phyloP scores from a whole-genome alignment of 1,140 invertebrate species.

The Drosophila hydei region DNA sequence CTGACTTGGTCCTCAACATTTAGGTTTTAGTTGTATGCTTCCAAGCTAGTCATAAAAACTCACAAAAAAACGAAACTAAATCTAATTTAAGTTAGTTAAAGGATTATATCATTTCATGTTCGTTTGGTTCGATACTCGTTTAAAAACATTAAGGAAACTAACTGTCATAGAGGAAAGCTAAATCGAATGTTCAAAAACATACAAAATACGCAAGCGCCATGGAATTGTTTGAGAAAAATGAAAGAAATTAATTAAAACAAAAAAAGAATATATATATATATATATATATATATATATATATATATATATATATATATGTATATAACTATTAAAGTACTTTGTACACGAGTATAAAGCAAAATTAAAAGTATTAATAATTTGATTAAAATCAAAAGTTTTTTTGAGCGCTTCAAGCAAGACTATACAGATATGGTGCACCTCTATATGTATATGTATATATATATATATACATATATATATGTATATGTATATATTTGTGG shows the following conservation, averaged over 20 bases:
- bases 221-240: conserved; percentile 75
- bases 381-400: conserved; percentile 41
- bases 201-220: conserved; percentile 77
- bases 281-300: conserved; percentile 47
- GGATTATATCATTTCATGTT: conserved; percentile 50
- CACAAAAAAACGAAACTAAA: conserved; percentile 27
- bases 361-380: conserved; percentile 52
- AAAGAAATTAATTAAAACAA: conserved; percentile 35
- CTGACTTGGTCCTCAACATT: conserved; percentile 35
- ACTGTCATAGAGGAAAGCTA: conserved; percentile 48
- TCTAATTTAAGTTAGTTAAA: conserved; percentile 48
- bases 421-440: conserved; percentile 18
- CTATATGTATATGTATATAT: conserved; percentile 7
- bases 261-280: neutral
- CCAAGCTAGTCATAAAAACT: conserved; percentile 62
- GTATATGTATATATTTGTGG: neutral
- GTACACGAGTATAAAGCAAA: conserved; percentile 48
- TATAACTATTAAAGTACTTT: conserved; percentile 54
- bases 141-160: conserved; percentile 28
- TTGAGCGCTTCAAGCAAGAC: conserved; percentile 26
- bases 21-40: conserved; percentile 60
- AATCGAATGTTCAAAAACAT: conserved; percentile 60
- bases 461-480: conserved; percentile 10
- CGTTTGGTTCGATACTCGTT: conserved; percentile 38
- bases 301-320: conserved; percentile 57